Evolutionary conservation across 2,113 vertebrate genomes (phyloP), one percentile per base, ranked within the genome.

Genomic region (Salvator merianae): DNA sequence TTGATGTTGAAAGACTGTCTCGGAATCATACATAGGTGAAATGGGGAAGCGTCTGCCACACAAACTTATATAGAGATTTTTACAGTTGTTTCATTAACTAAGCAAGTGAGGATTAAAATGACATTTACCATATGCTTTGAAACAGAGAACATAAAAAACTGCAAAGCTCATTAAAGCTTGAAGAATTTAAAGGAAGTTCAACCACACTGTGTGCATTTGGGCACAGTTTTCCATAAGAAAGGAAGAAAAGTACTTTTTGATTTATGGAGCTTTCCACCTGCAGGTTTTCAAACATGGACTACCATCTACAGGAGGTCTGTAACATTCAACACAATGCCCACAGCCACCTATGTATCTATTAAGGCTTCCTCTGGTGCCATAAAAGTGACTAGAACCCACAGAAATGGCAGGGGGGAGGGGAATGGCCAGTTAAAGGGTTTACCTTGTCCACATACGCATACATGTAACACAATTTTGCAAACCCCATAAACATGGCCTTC

Each of bases 31-130:
- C 68, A 81, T 70, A 69, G 26, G 85, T 91, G 62, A 89, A 90
- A 85, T 84, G 73, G 55, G 73, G 1, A 92, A 14, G 66, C 80
- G 26, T 72, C 2, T 59, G 83, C 68, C 66, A 43, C 18, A 82
- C 34, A 69, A 18, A 68, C 50, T 89, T 87, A 20, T 86, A 53
- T 87, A 79, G 3, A 89, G 28, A 32, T 69, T 72, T 82, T 76
- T 76, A 63, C 65, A 87, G 62, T 34, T 40, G 3, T 82, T 34
- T 89, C 69, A 88, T 88, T 90, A 88, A 92, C 83, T 83, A 80
- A 86, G 10, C 40, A 65, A 68, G 1, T 1, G 65, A 43, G 63
- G 62, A 38, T 71, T 32, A 83, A 90, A 93, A 79, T 38, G 71
- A 83, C 68, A 86, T 30, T 70, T 55, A 79, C 78, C 20, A 76